Evolutionary conservation across 2,113 vertebrate species (phyloP).

Genomic region (Pollachius pollachius): DNA sequence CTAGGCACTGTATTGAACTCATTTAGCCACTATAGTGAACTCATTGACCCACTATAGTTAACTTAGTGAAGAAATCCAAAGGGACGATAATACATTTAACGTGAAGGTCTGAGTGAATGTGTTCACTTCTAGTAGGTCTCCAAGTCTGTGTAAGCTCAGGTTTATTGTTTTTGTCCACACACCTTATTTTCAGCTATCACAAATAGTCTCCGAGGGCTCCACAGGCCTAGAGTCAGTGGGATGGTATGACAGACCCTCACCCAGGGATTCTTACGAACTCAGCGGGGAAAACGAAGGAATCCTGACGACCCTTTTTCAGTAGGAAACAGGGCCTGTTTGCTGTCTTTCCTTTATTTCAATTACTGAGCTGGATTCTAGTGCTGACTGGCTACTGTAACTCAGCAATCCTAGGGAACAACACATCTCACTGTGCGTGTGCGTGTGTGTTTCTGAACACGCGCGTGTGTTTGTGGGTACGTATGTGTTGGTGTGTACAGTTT

Average conservation of each 20-base stretch:
- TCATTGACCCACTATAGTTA: slow-evolving; percentile 4
- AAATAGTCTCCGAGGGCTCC: too few relatives aligned
- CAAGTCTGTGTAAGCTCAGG: too few relatives aligned
- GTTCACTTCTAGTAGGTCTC: too few relatives aligned
- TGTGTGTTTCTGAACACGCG: background rate
- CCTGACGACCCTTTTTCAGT: too few relatives aligned
- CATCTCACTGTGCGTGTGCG: slow-evolving; percentile 3
- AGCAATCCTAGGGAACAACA: slow-evolving; percentile 18
- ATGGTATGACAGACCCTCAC: too few relatives aligned
- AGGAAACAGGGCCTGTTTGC: slow-evolving; percentile 29
- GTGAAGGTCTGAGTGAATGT: too few relatives aligned
- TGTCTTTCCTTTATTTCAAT: slow-evolving; percentile 52
- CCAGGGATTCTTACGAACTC: too few relatives aligned
- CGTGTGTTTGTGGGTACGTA: slow-evolving; percentile 18
- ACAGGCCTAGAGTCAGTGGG: too few relatives aligned
- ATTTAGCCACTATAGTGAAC: background rate
- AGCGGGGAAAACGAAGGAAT: too few relatives aligned
- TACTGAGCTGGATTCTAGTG: slow-evolving; percentile 43
- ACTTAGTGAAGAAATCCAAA: slow-evolving; percentile 28
- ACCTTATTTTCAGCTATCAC: too few relatives aligned
- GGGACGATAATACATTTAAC: background rate
- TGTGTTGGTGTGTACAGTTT: background rate
- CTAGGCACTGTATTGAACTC: background rate
- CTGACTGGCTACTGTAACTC: slow-evolving; percentile 39
- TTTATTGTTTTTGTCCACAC: too few relatives aligned